Percentiles rank a stretch among this genome's conserved stretches.
Evolutionary conservation across 2,113 vertebrate species (phyloP).

Genomic region (Saguinus imperator): DNA sequence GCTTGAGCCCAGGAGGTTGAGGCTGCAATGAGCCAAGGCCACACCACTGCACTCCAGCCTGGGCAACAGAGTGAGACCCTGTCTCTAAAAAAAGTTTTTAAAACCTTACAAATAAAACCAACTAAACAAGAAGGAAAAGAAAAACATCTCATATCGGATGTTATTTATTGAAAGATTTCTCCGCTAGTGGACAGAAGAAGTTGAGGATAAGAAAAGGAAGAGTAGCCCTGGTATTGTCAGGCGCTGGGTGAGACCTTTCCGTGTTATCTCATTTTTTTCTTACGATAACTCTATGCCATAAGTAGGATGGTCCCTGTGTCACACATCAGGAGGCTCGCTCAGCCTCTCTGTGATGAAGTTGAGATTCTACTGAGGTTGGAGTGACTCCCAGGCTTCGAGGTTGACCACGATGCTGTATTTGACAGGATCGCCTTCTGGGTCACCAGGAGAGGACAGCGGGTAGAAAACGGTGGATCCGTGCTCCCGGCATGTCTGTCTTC

Average conservation of each 20-base stretch:
- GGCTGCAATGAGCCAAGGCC: too few relatives aligned
- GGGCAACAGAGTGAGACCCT: too few relatives aligned
- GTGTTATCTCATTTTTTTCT: neutral
- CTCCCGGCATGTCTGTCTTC: neutral
- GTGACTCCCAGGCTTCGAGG: neutral
- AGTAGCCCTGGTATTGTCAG: accelerated
- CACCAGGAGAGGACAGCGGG: too few relatives aligned
- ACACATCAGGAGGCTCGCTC: neutral
- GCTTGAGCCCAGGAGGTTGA: too few relatives aligned
- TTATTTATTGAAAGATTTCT: neutral
- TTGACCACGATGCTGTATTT: neutral
- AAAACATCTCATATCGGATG: neutral
- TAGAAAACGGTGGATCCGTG: accelerated
- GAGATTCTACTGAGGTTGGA: neutral
- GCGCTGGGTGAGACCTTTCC: neutral
- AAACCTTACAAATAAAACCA: neutral
- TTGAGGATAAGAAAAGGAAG: neutral
- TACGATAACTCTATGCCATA: neutral
- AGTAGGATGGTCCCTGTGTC: too few relatives aligned
- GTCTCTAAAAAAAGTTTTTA: too few relatives aligned
- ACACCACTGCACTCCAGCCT: too few relatives aligned
- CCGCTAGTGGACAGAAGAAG: neutral
- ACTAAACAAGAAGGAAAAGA: neutral
- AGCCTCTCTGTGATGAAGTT: neutral
- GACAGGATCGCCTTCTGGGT: neutral